phyloP scores from a whole-genome alignment of 1,140 invertebrate genomes.

The Bombus confusus region DNA sequence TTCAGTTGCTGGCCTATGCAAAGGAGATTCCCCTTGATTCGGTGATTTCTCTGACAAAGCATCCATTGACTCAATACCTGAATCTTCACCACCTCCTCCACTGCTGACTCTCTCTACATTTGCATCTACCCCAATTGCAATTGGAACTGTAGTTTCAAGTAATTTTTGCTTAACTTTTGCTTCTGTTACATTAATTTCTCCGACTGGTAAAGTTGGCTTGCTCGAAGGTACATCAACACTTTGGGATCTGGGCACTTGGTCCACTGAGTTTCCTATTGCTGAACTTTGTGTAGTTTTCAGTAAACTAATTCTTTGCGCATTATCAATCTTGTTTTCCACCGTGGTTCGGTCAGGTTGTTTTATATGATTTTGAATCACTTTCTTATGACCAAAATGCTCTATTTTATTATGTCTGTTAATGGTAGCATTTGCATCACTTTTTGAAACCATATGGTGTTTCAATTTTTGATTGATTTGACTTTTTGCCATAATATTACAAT shows the following conservation, averaged over 20 bases:
- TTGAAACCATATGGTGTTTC: conserved; percentile 74
- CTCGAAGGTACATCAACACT: conserved; percentile 53
- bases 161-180: conserved; percentile 85
- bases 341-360: conserved; percentile 65
- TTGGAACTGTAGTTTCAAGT: conserved; percentile 81
- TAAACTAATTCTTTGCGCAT: conserved; percentile 73
- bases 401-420: conserved; percentile 75
- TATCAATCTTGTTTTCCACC: conserved; percentile 63
- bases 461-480: conserved; percentile 74
- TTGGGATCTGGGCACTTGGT: conserved; percentile 63
- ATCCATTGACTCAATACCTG: conserved; percentile 96
- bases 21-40: conserved; percentile 88
- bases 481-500: conserved; percentile 54
- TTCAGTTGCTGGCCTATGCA: conserved; percentile 78
- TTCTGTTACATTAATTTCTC: conserved; percentile 83
- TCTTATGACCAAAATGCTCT: conserved; percentile 71
- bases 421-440: conserved; percentile 61
- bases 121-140: conserved; percentile 75
- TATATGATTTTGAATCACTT: conserved; percentile 74
- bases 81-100: conserved; percentile 89
- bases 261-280: conserved; percentile 56
- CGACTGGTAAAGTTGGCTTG: conserved; percentile 78
- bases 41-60: conserved; percentile 95
- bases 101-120: conserved; percentile 71
- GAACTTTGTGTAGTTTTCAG: conserved; percentile 71